Percentiles rank a stretch among this genome's conserved stretches.
Conservation (phyloP, 2,888 invertebrate species). For the Eretmocerus hayati region DNA sequence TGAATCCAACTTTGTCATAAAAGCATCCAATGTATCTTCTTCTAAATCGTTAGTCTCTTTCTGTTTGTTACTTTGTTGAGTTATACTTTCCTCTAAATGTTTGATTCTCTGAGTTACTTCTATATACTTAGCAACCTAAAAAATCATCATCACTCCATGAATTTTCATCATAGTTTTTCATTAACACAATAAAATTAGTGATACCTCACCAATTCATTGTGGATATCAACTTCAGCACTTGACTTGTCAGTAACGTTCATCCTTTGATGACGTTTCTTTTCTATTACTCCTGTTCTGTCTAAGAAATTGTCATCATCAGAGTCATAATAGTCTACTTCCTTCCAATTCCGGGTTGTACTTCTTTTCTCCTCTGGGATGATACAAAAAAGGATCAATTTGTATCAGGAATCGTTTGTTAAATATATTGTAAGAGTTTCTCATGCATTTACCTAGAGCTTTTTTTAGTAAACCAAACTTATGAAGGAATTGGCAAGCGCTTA, state of each 20-base stretch:
- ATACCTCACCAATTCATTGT: slow-evolving; percentile 57
- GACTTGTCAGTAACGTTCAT: slow-evolving; percentile 58
- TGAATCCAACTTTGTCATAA: slow-evolving; percentile 62
- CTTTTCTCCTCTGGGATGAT: slow-evolving; percentile 63
- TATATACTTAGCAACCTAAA: slow-evolving; percentile 57
- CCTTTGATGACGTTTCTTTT: slow-evolving; percentile 73
- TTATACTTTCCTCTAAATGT: slow-evolving; percentile 54
- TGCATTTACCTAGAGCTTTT: slow-evolving; percentile 72
- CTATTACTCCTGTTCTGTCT: slow-evolving; percentile 89
- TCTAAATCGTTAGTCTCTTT: slow-evolving; percentile 44
- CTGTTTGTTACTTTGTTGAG: slow-evolving; percentile 44
- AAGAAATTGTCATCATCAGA: slow-evolving; percentile 93
- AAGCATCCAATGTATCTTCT: slow-evolving; percentile 74
- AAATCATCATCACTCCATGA: slow-evolving; percentile 10
- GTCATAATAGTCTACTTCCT: slow-evolving; percentile 85
- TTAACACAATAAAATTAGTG: not conserved
- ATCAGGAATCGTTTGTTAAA: not conserved
- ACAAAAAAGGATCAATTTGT: not conserved
- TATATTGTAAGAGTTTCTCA: slow-evolving; percentile 6
- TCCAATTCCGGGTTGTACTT: slow-evolving; percentile 69
- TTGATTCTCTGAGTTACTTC: slow-evolving; percentile 50
- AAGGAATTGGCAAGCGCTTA: slow-evolving; percentile 88
- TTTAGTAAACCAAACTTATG: slow-evolving; percentile 81
- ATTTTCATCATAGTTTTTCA: not conserved
- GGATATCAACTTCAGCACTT: slow-evolving; percentile 58